Evolutionary conservation across 1,140 invertebrate genomes (phyloP).

Genomic region (Bilobella aurantiaca): DNA sequence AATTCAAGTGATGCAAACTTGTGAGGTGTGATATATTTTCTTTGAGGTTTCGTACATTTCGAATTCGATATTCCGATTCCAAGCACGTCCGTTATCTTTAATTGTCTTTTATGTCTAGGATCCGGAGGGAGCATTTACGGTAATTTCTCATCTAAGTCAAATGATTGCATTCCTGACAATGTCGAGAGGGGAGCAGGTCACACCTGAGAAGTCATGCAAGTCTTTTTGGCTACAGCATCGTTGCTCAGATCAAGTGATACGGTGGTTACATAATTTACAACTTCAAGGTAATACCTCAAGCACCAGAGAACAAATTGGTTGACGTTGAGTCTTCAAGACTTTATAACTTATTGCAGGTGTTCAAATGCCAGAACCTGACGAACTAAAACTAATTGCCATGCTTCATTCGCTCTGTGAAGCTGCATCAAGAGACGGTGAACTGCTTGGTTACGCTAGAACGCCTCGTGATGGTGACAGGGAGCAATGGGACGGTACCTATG

Average conservation of each 20-base stretch:
- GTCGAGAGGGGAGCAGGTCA: slow-evolving; percentile 13
- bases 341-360: slow-evolving; percentile 22
- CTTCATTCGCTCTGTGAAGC: slow-evolving; percentile 29
- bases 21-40: background rate
- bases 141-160: slow-evolving; percentile 29
- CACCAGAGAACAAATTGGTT: slow-evolving; percentile 3
- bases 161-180: slow-evolving; percentile 28
- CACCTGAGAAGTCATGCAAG: slow-evolving; percentile 20
- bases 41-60: too few species aligned
- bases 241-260: slow-evolving; percentile 27
- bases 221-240: slow-evolving; percentile 30
- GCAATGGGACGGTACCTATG: slow-evolving; percentile 28
- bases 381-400: slow-evolving; percentile 28
- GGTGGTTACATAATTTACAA: slow-evolving; percentile 27
- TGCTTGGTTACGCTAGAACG: slow-evolving; percentile 23
- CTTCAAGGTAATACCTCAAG: slow-evolving; percentile 10
- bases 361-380: slow-evolving; percentile 23
- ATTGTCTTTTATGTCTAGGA: slow-evolving; percentile 12
- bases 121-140: slow-evolving; percentile 22
- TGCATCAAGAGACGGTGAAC: slow-evolving; percentile 23
- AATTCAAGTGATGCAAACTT: slow-evolving; percentile 17
- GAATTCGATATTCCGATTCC: too few species aligned
- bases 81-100: background rate
- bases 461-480: background rate
- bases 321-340: background rate